Conservation (phyloP, 2,888 invertebrate species). For the Diarsia dahlii region DNA sequence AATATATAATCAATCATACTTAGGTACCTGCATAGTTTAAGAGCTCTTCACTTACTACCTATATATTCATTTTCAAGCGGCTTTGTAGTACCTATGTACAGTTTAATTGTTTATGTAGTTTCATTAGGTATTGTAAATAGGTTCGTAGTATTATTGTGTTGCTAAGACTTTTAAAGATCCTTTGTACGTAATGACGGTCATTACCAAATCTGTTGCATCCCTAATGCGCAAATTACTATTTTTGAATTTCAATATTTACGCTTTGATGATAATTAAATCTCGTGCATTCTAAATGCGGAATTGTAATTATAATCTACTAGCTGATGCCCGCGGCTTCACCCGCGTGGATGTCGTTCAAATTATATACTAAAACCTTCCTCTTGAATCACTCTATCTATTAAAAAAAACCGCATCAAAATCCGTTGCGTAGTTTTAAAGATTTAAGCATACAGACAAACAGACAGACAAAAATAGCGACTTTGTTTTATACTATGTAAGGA, state of each 20-base stretch:
- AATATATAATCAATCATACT: slow-evolving; percentile 24
- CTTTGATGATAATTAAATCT: not conserved
- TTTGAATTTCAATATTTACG: slow-evolving; percentile 11
- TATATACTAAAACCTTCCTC: no score
- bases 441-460: no score
- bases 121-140: slow-evolving; percentile 1
- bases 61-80: slow-evolving; percentile 24
- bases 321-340: no score
- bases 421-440: no score
- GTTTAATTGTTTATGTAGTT: slow-evolving; percentile 14
- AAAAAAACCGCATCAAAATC: no score
- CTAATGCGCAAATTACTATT: slow-evolving; percentile 13
- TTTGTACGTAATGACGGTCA: not conserved
- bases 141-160: not conserved
- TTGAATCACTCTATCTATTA: no score
- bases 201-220: slow-evolving; percentile 1
- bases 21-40: slow-evolving; percentile 4
- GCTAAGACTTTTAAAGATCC: not conserved
- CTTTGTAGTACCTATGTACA: slow-evolving; percentile 1
- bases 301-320: no score
- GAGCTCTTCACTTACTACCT: slow-evolving; percentile 33
- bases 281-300: no score
- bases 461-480: no score
- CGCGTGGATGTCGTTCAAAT: no score
- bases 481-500: no score